Conservation (phyloP, 2,888 invertebrate genomes). For the Sinhomidia bicolor region DNA sequence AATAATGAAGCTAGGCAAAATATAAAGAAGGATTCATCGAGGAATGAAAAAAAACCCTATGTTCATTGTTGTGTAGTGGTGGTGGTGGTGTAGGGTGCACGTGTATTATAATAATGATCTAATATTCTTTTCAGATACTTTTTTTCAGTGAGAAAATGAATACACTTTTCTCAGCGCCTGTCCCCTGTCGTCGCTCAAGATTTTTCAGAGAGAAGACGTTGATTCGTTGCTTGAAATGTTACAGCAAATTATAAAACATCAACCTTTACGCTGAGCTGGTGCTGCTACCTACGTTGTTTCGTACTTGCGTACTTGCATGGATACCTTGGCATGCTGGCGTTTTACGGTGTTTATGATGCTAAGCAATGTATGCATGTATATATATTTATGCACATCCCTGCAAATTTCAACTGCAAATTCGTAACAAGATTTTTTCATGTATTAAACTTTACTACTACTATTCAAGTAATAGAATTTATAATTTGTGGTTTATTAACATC, state of each 20-base stretch:
- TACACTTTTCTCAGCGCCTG: not conserved
- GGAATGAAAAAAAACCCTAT: too few species aligned
- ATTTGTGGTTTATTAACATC: too few species aligned
- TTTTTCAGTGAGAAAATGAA: not conserved
- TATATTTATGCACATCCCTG: too few species aligned
- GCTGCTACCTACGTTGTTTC: not conserved
- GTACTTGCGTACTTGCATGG: not conserved
- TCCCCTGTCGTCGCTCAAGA: not conserved
- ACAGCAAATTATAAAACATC: constrained; percentile 63
- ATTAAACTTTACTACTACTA: too few species aligned
- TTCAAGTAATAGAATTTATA: too few species aligned
- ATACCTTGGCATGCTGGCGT: too few species aligned
- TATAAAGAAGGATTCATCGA: too few species aligned
- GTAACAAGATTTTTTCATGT: too few species aligned
- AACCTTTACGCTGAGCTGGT: constrained; percentile 42
- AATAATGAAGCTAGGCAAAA: not conserved
- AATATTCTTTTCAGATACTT: not conserved
- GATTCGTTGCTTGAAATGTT: constrained; percentile 38
- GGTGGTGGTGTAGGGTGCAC: not conserved
- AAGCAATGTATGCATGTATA: too few species aligned
- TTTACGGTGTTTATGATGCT: too few species aligned
- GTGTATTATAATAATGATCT: not conserved
- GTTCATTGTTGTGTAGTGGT: not conserved
- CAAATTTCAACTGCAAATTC: too few species aligned
- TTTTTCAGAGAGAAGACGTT: not conserved